These are phyloP conservation scores for Sarotherodon lohbergeri DNA, from an alignment of 2,113 vertebrate genomes.

Conservation along the genomic window DNA sequence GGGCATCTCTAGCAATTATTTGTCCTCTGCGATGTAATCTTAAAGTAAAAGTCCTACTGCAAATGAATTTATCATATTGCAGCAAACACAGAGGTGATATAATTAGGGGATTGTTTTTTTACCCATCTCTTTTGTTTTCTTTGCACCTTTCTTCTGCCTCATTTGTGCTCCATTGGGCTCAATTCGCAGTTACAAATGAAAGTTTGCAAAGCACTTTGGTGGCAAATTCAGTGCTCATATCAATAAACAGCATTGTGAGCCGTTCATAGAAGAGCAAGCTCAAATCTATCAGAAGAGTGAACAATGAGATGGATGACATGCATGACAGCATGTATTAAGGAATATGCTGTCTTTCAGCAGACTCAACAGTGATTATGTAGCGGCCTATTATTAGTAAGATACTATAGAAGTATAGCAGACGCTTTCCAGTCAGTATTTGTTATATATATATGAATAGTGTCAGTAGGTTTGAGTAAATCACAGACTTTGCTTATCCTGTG, in stretches of 20 bases:
- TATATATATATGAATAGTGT: neutral
- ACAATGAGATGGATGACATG: neutral
- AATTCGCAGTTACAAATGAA: neutral
- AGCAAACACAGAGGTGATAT: neutral
- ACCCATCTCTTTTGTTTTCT: neutral
- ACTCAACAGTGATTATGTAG: neutral
- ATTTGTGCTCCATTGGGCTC: neutral
- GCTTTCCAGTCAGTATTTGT: neutral
- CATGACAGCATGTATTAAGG: neutral
- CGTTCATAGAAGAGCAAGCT: neutral
- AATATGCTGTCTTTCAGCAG: neutral
- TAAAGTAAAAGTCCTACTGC: neutral
- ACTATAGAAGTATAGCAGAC: neutral
- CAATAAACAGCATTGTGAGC: neutral
- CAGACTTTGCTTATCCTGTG: neutral
- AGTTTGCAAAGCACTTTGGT: neutral
- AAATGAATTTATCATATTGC: neutral
- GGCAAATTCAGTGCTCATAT: neutral
- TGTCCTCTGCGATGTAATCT: neutral
- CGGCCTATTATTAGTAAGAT: neutral
- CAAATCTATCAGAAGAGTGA: neutral
- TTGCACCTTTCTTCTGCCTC: neutral
- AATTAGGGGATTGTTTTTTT: neutral
- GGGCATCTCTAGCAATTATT: neutral
- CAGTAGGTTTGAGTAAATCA: neutral